Base-by-base conservation (phyloP, 2,113 vertebrate genomes). In the Amblyopsis rosae region DNA sequence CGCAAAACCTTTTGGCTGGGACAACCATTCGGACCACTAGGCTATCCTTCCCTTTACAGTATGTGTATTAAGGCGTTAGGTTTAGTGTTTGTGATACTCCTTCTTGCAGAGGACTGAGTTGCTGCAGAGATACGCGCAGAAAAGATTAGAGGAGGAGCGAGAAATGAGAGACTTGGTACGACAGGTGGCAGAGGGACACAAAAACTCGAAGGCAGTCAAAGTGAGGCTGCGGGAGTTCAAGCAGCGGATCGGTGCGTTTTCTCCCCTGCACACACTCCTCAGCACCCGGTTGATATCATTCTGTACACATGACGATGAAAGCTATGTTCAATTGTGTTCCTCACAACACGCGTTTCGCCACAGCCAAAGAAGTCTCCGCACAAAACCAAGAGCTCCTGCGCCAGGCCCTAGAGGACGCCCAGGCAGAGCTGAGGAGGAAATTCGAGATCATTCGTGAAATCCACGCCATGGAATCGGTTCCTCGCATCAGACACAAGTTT, bases 321-420 rank as follows among this genome's bases (percentile, higher is more conserved):
- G 9, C 33, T 13, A 13, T 46, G 13, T 6, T 61, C 0, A 3
- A 35, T 54, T 67, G 51, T n/a, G 12, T 12, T 67, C 68, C 51
- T 77, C 15, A 62, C 62, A 1, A 12, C 8, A 26, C 46, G 10
- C 4, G 16, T 7, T n/a, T 45, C 64, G 78, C 59, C 59, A 58
- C 85, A 99, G 97, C 91, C 73, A 95, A 94, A 86, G 94, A 96
- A 83, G 84, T 96, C 19, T 91, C 78, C 0, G 90, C 93, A 77
- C 92, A 96, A 87, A 96, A 68, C 64, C 90, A 50, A 65, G 90
- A 92, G 64, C 89, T 96, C 17, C 92, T 94, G n/a, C 84, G 69
- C 8, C 93, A 89, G 67, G 90, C 90, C 0, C 73, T 93, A 0
- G 91, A 96, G 73, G 92, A 90, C 9, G 90, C 92, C 7, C 88